Conservation (phyloP, 2,888 invertebrate species). For the Cataglyphis altisquamis region DNA sequence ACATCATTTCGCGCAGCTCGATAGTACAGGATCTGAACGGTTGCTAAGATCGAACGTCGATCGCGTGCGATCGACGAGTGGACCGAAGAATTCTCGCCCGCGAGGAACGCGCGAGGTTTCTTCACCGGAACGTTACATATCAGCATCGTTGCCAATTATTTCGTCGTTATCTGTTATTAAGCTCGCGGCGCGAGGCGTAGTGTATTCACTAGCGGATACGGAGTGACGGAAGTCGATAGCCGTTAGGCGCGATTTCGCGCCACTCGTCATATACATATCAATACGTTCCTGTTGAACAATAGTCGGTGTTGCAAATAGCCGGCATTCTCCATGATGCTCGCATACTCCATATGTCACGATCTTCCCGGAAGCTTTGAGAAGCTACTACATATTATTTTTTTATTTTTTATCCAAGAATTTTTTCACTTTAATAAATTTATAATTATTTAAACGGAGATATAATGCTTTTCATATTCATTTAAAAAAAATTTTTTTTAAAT, state of each 20-base stretch:
- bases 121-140: slow-evolving; percentile 81
- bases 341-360: slow-evolving; percentile 56
- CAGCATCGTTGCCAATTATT: slow-evolving; percentile 81
- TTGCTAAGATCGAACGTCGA: slow-evolving; percentile 26
- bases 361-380: slow-evolving; percentile 12
- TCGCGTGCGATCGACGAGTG: slow-evolving; percentile 20
- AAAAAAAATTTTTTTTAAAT: too few relatives aligned
- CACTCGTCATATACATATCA: slow-evolving; percentile 79
- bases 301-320: slow-evolving; percentile 56
- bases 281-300: slow-evolving; percentile 63
- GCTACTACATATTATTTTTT: background rate
- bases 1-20: slow-evolving; percentile 9
- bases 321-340: slow-evolving; percentile 41
- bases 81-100: slow-evolving; percentile 50
- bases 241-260: slow-evolving; percentile 44
- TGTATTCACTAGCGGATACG: slow-evolving; percentile 64
- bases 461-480: background rate
- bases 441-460: background rate
- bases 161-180: slow-evolving; percentile 71
- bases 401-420: background rate
- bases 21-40: slow-evolving; percentile 27
- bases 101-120: slow-evolving; percentile 73
- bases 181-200: slow-evolving; percentile 68
- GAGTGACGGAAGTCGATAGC: slow-evolving; percentile 63
- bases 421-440: background rate